These are phyloP conservation scores for Brachynemurus nebulosus DNA, from an alignment of 2,888 invertebrate genomes.

Conservation along the genomic window DNA sequence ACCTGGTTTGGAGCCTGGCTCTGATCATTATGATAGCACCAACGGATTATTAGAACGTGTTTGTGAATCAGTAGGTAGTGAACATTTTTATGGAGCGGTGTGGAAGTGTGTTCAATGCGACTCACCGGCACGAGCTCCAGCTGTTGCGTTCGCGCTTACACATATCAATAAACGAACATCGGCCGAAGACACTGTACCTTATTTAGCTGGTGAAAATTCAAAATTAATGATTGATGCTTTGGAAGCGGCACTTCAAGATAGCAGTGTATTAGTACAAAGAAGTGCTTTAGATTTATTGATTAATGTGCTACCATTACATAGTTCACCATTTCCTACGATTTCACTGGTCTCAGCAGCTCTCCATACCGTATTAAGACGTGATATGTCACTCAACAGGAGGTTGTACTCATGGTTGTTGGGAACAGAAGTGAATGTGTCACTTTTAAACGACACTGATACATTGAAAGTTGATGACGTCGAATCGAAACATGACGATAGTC, in stretches of 20 bases:
- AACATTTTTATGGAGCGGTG: conserved; percentile 72
- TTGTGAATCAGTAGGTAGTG: conserved; percentile 59
- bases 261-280: conserved; percentile 69
- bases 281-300: conserved; percentile 71
- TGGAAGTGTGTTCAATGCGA: conserved; percentile 79
- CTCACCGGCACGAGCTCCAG: conserved; percentile 66
- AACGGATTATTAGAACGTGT: conserved; percentile 52
- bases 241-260: conserved; percentile 67
- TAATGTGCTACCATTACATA: conserved; percentile 73
- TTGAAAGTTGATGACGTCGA: conserved; percentile 15
- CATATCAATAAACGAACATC: conserved; percentile 66
- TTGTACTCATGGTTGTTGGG: conserved; percentile 76
- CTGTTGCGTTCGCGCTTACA: conserved; percentile 61
- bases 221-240: conserved; percentile 70
- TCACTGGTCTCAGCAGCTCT: conserved; percentile 59
- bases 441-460: conserved; percentile 28
- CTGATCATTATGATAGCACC: conserved; percentile 65
- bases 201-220: conserved; percentile 67
- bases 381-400: conserved; percentile 79
- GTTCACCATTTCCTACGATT: conserved; percentile 59
- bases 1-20: conserved; percentile 75
- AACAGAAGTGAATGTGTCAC: conserved; percentile 43
- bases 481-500: conserved; percentile 12
- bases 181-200: conserved; percentile 59
- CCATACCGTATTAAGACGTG: conserved; percentile 61